Conservation (phyloP, 2,797 vertebrate species). For the Oreochromis grahami region DNA sequence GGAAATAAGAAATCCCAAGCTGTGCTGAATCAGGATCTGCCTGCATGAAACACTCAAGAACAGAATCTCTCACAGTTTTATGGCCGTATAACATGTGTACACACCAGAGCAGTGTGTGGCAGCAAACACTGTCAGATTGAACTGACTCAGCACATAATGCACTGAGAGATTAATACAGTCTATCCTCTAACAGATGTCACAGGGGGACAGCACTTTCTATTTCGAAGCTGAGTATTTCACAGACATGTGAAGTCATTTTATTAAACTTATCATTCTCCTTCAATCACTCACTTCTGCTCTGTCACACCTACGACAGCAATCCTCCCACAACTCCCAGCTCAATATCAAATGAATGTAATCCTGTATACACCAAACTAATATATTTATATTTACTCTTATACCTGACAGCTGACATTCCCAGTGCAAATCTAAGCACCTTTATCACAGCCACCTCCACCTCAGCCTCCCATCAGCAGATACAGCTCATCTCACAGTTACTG, state of each 20-base stretch:
- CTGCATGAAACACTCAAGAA: no score
- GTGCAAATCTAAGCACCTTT: accelerated
- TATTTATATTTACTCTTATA: accelerated
- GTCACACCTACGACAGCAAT: accelerated
- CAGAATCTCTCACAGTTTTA: no score
- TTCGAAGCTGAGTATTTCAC: not conserved
- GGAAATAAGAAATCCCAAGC: no score
- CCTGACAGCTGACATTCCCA: not conserved
- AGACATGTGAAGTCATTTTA: not conserved
- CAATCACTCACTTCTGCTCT: not conserved
- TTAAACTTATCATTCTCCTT: not conserved
- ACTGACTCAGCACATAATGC: no score
- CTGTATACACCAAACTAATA: accelerated
- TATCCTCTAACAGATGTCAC: no score
- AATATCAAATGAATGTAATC: not conserved
- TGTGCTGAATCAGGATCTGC: no score
- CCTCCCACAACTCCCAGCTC: no score
- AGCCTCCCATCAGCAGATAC: not conserved
- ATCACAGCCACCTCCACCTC: not conserved
- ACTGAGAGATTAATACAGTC: no score
- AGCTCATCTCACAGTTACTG: not conserved
- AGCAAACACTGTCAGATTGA: no score
- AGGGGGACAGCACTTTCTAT: no score
- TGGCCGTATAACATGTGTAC: no score
- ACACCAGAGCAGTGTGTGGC: no score